A percentile compares a stretch with the other conserved stretches of the same genome.
Conservation (phyloP, 1,140 invertebrate species). For the Littorina saxatilis region DNA sequence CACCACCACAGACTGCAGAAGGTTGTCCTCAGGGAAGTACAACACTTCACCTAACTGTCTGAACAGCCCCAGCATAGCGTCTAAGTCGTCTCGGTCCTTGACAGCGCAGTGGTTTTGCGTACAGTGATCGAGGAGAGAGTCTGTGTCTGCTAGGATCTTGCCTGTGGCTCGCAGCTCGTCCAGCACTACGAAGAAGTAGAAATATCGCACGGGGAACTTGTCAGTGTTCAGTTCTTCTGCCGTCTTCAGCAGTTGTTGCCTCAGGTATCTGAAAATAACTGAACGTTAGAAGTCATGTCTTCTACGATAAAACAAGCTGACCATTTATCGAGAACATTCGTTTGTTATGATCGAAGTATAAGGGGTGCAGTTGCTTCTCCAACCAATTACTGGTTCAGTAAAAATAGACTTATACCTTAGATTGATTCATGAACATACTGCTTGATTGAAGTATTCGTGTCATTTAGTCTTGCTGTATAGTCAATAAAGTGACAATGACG, state of each 20-base stretch:
- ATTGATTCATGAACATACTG: no score
- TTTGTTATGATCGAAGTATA: no score
- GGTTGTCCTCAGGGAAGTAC: constrained; percentile 52
- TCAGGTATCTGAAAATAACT: constrained; percentile 23
- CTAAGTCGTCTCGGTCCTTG: constrained; percentile 39
- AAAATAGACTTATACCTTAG: no score
- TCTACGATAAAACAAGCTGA: background rate
- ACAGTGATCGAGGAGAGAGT: constrained; percentile 38
- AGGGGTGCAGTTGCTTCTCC: no score
- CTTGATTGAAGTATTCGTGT: no score
- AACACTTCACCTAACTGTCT: constrained; percentile 51
- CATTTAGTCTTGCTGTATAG: no score
- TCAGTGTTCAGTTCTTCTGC: constrained; percentile 43
- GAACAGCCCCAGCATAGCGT: constrained; percentile 53
- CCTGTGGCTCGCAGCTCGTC: constrained; percentile 42
- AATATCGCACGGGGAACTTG: constrained; percentile 50
- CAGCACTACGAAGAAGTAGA: constrained; percentile 53
- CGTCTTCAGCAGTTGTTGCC: constrained; percentile 37
- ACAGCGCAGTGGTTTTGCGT: constrained; percentile 43
- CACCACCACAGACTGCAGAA: constrained; percentile 52
- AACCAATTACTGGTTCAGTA: no score
- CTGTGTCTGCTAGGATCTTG: constrained; percentile 40
- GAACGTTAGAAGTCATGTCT: background rate
- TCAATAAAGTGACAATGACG: no score
- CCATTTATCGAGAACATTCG: no score